Evolutionary conservation across 2,888 invertebrate species (phyloP), one percentile per base, ranked within the genome.

Genomic region (Fissipunctia ypsillon): DNA sequence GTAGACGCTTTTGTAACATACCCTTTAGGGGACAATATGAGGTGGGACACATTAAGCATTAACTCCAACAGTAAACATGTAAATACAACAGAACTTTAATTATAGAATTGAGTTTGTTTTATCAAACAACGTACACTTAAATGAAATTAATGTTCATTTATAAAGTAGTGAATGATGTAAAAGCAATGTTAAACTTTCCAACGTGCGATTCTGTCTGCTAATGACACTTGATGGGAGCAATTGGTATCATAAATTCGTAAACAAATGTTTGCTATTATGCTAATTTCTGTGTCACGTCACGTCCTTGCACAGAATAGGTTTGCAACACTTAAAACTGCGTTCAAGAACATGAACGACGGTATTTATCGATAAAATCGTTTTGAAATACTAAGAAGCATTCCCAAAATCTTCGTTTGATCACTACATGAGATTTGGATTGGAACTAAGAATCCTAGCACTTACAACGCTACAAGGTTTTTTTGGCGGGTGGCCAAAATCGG

Each of bases 161-260:
- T 54, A 61, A 63, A n/a, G 28, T 5, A 12, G 35, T 45, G 16
- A 61, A 43, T 25, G 16, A 25, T 31, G 2, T 70, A n/a, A 64
- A 28, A 57, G 61, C 35, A 59, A 78, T 54, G 59, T 38, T 52
- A 3, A 60, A 83, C 83, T 83, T 83, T 83, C 69, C 43, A 69
- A 31, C 16, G 69, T 43, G 52, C 60, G 38, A 79, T 71, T 68
- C 56, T 64, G n/a, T 41, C 50, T 81, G n/a, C 50, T 63, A 80
- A 73, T 74, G 50, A 52, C 63, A 63, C 43, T 61, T 63, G 80
- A 75, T 80, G 43, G 31, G 16, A 25, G 57, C n/a, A 52, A 73
- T 52, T 80, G 60, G 50, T 59, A 60, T 60, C 50, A 25, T 45
- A 31, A 57, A 59, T 38, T 25, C 19, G 25, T 80, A 63, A 41